These are phyloP conservation scores for Synanthedon myopaeformis DNA, from an alignment of 2,888 invertebrate genomes.

Conservation along the genomic window DNA sequence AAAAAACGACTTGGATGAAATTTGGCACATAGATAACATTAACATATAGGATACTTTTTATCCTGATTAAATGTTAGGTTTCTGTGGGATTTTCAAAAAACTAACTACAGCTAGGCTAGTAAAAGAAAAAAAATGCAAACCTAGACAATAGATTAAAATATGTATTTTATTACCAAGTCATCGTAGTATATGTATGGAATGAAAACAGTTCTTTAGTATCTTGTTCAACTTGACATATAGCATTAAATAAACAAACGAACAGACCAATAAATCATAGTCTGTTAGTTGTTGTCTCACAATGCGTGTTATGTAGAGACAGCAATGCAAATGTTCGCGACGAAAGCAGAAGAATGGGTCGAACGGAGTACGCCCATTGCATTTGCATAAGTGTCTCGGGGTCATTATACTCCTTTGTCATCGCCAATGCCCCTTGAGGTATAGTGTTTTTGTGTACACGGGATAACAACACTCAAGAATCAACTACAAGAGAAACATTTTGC, in stretches of 20 bases:
- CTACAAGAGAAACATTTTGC: background rate
- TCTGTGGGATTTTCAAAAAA: too few species aligned
- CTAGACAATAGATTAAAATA: too few species aligned
- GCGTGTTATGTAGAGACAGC: constrained; percentile 4
- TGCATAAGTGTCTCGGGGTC: constrained; percentile 51
- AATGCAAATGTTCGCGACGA: constrained; percentile 24
- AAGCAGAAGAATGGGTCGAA: constrained; percentile 46
- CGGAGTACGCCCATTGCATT: constrained; percentile 41
- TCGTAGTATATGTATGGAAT: too few species aligned
- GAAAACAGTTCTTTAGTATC: too few species aligned
- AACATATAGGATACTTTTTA: too few species aligned
- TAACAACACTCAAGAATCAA: background rate
- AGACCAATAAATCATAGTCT: background rate
- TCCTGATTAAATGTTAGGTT: too few species aligned
- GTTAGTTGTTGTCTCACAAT: constrained; percentile 1
- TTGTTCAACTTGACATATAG: background rate
- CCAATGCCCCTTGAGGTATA: constrained; percentile 9
- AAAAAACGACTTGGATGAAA: too few species aligned
- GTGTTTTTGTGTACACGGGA: background rate
- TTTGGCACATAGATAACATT: too few species aligned
- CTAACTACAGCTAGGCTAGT: too few species aligned
- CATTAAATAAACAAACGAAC: background rate
- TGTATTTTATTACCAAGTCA: too few species aligned
- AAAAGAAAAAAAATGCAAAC: too few species aligned
- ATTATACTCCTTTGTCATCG: constrained; percentile 37